phyloP scores from a whole-genome alignment of 2,113 vertebrate species.

The Holacanthus passer region DNA sequence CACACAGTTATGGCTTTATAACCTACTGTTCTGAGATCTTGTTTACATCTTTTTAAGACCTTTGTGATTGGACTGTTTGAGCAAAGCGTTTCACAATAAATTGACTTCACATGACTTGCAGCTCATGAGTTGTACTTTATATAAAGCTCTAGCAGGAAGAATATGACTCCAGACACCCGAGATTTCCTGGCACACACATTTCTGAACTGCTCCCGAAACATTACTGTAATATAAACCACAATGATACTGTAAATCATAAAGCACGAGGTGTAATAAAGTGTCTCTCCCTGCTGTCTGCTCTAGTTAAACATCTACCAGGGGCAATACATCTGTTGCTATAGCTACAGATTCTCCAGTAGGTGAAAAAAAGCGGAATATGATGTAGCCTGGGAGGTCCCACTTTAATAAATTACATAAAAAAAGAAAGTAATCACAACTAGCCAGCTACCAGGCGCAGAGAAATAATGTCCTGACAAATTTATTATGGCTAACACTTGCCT shows the following conservation, averaged over 20 bases:
- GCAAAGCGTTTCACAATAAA: constrained; percentile 28
- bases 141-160: constrained; percentile 42
- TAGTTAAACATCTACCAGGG: constrained; percentile 80
- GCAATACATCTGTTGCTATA: constrained; percentile 79
- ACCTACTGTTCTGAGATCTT: constrained; percentile 6
- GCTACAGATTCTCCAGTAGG: constrained; percentile 67
- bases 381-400: constrained; percentile 72
- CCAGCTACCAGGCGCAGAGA: constrained; percentile 35
- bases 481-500: constrained; percentile 51
- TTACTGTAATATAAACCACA: constrained; percentile 70
- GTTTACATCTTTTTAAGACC: constrained; percentile 28
- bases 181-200: constrained; percentile 51
- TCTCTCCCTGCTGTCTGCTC: constrained; percentile 76
- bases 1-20: neutral
- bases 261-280: constrained; percentile 78
- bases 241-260: constrained; percentile 73
- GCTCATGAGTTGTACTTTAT: constrained; percentile 9
- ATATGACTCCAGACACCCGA: constrained; percentile 36
- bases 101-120: constrained; percentile 29
- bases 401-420: constrained; percentile 74
- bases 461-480: constrained; percentile 63
- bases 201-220: constrained; percentile 63
- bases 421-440: constrained; percentile 61
- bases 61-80: constrained; percentile 36
- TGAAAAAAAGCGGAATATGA: constrained; percentile 48